Evolutionary conservation across 2,888 invertebrate genomes (phyloP).

Genomic region (Schrankia costaestrigalis): DNA sequence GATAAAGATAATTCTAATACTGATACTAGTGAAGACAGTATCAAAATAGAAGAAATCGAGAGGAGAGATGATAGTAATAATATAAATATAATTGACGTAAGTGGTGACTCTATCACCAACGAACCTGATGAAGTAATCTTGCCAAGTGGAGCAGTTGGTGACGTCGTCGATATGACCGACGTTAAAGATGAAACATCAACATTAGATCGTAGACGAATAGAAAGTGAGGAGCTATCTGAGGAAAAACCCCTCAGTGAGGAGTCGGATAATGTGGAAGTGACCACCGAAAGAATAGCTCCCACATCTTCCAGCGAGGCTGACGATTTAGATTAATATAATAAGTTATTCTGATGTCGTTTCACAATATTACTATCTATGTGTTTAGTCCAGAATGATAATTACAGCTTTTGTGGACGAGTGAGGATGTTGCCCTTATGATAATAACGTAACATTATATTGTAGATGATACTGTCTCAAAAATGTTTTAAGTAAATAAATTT

Average conservation of each 20-base stretch:
- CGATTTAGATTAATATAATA: constrained; percentile 58
- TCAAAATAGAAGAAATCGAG: constrained; percentile 64
- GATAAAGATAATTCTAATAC: constrained; percentile 41
- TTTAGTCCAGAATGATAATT: constrained; percentile 43
- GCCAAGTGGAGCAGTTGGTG: constrained; percentile 35
- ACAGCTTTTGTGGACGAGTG: constrained; percentile 51
- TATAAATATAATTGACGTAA: constrained; percentile 32
- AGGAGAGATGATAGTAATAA: constrained; percentile 46
- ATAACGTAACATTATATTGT: constrained; percentile 23
- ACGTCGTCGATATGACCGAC: constrained; percentile 26
- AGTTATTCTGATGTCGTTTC: constrained; percentile 39
- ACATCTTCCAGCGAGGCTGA: constrained; percentile 62
- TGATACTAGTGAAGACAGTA: constrained; percentile 33
- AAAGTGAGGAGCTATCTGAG: constrained; percentile 29
- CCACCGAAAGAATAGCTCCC: constrained; percentile 39
- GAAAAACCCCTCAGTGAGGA: constrained; percentile 40
- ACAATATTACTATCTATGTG: constrained; percentile 38
- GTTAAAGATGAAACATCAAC: constrained; percentile 45
- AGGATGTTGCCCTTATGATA: constrained; percentile 36
- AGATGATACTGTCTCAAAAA: constrained; percentile 25
- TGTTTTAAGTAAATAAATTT: constrained; percentile 27
- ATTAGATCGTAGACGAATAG: constrained; percentile 66
- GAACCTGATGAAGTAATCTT: constrained; percentile 29
- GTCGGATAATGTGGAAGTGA: constrained; percentile 16
- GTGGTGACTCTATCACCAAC: constrained; percentile 34